Conservation (phyloP, 2,113 vertebrate genomes). For the Otus sunia region DNA sequence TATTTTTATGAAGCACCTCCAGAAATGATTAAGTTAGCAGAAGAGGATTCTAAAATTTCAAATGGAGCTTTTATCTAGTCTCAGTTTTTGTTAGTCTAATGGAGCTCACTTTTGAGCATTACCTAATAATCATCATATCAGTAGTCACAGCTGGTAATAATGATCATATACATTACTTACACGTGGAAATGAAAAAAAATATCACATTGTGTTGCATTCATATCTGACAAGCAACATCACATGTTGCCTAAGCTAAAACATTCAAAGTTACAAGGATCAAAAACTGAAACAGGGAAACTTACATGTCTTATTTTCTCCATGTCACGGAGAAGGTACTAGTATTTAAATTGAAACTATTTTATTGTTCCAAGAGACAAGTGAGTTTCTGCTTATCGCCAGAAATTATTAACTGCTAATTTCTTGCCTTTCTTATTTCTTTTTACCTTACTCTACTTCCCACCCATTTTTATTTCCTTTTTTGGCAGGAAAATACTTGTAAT, state of each 20-base stretch:
- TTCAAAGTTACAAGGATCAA: not conserved
- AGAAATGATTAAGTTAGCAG: not conserved
- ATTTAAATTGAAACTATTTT: not conserved
- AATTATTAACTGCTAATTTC: not conserved
- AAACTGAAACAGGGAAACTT: not conserved
- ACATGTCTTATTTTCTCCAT: not conserved
- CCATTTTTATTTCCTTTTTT: not conserved
- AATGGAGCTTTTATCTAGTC: not conserved
- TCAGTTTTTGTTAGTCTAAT: not conserved
- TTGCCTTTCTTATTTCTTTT: not conserved
- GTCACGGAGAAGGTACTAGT: not conserved
- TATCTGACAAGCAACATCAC: not conserved
- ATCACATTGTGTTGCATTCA: not conserved
- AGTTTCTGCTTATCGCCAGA: not conserved
- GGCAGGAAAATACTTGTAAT: constrained; percentile 85
- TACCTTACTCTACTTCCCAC: not conserved
- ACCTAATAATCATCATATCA: not conserved
- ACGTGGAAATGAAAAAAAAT: not conserved
- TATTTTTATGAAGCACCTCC: not conserved
- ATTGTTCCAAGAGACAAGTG: not conserved
- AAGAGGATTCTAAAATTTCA: not conserved
- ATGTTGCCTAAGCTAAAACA: not conserved
- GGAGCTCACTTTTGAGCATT: not conserved
- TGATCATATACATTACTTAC: not conserved
- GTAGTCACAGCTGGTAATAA: not conserved